Percentiles rank a stretch among this genome's conserved stretches.
These are phyloP conservation scores for Ephestia elutella DNA, from an alignment of 1,140 invertebrate species.

Conservation along the genomic window DNA sequence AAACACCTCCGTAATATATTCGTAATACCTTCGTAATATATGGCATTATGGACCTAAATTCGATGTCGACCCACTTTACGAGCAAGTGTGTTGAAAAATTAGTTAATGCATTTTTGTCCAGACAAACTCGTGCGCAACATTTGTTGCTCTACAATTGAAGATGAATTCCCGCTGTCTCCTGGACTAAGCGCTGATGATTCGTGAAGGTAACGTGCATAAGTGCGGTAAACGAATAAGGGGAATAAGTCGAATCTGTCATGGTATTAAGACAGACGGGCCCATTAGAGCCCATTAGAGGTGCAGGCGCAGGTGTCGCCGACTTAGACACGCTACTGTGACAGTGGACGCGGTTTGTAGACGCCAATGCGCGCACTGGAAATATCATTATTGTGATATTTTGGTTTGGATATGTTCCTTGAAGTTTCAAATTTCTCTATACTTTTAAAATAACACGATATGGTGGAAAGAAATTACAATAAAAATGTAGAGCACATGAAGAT, in stretches of 20 bases:
- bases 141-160: no score
- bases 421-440: no score
- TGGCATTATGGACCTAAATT: no score
- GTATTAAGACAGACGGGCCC: constrained; percentile 43
- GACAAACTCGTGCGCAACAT: no score
- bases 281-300: constrained; percentile 48
- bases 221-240: constrained; percentile 29
- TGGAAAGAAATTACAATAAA: no score
- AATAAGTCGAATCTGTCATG: constrained; percentile 44
- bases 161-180: not conserved
- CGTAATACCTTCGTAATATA: no score
- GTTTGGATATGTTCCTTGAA: constrained; percentile 15
- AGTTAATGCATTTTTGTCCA: no score
- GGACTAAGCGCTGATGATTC: constrained; percentile 6
- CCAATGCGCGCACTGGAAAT: not conserved
- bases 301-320: constrained; percentile 47
- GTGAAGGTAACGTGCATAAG: constrained; percentile 14
- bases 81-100: no score
- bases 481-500: no score
- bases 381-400: not conserved
- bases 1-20: no score
- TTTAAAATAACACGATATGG: no score
- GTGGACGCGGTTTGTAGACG: constrained; percentile 17
- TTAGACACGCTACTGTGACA: constrained; percentile 58
- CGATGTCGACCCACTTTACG: no score